phyloP scores from a whole-genome alignment of 2,113 vertebrate species.

The Nansenia antarctica region DNA sequence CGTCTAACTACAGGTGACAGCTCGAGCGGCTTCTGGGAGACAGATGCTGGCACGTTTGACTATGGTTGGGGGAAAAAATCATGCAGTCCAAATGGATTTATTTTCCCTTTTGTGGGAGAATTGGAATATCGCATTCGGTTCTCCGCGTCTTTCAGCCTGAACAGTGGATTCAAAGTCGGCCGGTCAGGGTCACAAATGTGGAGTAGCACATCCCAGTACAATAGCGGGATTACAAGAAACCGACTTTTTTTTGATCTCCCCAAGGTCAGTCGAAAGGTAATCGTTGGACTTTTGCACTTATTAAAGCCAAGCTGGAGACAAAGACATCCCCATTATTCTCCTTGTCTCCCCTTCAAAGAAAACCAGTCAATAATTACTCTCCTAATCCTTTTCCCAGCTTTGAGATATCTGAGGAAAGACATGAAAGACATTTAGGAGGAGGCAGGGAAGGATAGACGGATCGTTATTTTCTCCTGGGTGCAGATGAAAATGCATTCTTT shows the following conservation, averaged over 20 bases:
- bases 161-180: slow-evolving; percentile 41
- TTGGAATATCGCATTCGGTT: too few relatives aligned
- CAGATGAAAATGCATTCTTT: slow-evolving; percentile 18
- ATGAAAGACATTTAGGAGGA: slow-evolving; percentile 54
- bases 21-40: too few relatives aligned
- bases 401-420: slow-evolving; percentile 39
- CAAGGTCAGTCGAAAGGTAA: slow-evolving; percentile 45
- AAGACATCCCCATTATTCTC: slow-evolving; percentile 22
- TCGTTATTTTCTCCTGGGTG: slow-evolving; percentile 38
- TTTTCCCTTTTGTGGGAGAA: neutral
- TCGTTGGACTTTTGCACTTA: slow-evolving; percentile 59
- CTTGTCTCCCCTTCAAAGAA: slow-evolving; percentile 38
- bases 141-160: slow-evolving; percentile 30
- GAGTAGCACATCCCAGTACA: slow-evolving; percentile 34
- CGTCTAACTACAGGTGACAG: too few relatives aligned
- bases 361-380: slow-evolving; percentile 54
- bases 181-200: slow-evolving; percentile 23
- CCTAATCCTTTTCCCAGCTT: slow-evolving; percentile 56
- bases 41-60: too few relatives aligned
- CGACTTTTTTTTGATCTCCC: slow-evolving; percentile 37
- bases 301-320: slow-evolving; percentile 52
- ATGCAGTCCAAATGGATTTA: too few relatives aligned
- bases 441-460: slow-evolving; percentile 19
- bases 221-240: slow-evolving; percentile 51
- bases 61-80: too few relatives aligned